phyloP scores from a whole-genome alignment of 2,888 invertebrate genomes.

The Syrphus vitripennis region DNA sequence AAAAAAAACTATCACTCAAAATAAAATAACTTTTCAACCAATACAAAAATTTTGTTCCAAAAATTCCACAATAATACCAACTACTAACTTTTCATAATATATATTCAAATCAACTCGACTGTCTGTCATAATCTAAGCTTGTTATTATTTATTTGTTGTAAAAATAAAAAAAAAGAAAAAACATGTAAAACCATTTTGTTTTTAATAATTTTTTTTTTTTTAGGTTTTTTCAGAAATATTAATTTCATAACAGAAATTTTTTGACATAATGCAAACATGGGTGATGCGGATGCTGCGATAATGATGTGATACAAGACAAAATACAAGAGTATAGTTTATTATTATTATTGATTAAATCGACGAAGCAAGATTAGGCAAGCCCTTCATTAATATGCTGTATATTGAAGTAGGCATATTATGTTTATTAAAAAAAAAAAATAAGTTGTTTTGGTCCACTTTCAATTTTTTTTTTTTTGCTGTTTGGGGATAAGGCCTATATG shows the following conservation, averaged over 20 bases:
- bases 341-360: neutral
- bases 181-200: neutral
- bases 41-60: no score
- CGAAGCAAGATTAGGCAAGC: neutral
- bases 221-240: neutral
- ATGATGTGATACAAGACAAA: neutral
- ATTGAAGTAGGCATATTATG: neutral
- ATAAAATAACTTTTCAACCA: no score
- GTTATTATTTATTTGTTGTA: conserved; percentile 14
- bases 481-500: neutral
- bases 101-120: neutral
- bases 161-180: neutral
- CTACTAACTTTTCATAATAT: neutral
- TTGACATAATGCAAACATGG: neutral
- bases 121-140: neutral
- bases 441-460: neutral
- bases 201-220: neutral
- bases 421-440: no score
- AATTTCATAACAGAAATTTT: neutral
- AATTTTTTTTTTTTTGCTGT: neutral
- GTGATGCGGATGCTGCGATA: neutral
- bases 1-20: no score
- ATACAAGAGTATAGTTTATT: neutral
- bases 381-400: neutral
- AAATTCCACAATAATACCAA: no score